Percentiles rank a stretch among this genome's conserved stretches.
Evolutionary conservation across 2,113 vertebrate species (phyloP).

Genomic region (Mesitornis unicolor): DNA sequence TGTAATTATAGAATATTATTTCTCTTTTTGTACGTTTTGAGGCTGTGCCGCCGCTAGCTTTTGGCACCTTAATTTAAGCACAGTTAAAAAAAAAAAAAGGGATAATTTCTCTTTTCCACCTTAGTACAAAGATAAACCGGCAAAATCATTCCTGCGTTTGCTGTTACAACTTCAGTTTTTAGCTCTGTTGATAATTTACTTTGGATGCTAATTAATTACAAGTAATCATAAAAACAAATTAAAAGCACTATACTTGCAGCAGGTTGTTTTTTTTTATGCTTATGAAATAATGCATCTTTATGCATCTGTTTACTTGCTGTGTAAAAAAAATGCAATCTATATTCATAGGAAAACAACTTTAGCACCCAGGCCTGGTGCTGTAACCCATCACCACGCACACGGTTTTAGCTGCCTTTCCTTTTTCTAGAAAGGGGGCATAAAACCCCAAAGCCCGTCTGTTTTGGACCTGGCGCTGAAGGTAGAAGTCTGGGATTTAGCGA

Average conservation of each 20-base stretch:
- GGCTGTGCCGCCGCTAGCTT: not conserved
- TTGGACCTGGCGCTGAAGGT: too few species aligned
- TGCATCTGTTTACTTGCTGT: constrained; percentile 72
- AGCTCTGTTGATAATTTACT: constrained; percentile 69
- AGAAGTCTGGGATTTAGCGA: not conserved
- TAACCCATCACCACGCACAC: constrained; percentile 23
- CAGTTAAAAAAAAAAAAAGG: constrained; percentile 9
- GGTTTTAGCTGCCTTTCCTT: not conserved
- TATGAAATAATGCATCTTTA: constrained; percentile 73
- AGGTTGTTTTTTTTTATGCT: constrained; percentile 56
- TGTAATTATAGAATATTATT: not conserved
- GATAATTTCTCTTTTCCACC: constrained; percentile 38
- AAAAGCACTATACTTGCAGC: constrained; percentile 68
- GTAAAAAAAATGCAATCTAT: constrained; percentile 63
- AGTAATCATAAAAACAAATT: constrained; percentile 77
- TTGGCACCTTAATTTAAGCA: constrained; percentile 24
- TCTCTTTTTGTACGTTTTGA: constrained; percentile 10
- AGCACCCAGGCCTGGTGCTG: not conserved
- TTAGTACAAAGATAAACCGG: constrained; percentile 47
- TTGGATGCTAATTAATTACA: constrained; percentile 79
- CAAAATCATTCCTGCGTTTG: constrained; percentile 43
- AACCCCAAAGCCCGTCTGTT: not conserved
- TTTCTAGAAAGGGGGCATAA: not conserved
- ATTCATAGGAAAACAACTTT: constrained; percentile 68
- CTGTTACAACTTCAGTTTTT: constrained; percentile 34